These are phyloP conservation scores for Melanotus villosus DNA, from an alignment of 2,888 invertebrate genomes.

Conservation along the genomic window DNA sequence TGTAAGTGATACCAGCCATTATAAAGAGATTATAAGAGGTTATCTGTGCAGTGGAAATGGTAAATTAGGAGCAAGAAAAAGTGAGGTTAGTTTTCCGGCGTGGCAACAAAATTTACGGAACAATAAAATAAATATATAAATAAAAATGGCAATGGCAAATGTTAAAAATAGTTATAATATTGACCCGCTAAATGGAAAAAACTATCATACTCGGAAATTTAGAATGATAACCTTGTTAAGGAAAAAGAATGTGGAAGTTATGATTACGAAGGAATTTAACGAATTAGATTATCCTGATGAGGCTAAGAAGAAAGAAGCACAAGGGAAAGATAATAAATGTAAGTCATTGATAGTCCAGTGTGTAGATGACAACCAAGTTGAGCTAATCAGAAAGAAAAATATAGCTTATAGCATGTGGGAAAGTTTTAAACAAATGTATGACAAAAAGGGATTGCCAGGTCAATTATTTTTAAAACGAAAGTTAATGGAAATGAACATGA, in stretches of 20 bases:
- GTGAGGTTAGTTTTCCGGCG: too few species aligned
- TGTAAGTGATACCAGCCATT: too few species aligned
- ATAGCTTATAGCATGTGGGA: conserved; percentile 45
- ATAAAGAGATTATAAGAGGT: too few species aligned
- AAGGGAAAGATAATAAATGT: neutral
- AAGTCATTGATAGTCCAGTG: conserved; percentile 3
- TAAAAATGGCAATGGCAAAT: too few species aligned
- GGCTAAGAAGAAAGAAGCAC: neutral
- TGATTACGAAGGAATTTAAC: neutral
- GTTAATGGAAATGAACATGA: conserved; percentile 38
- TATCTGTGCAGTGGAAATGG: too few species aligned
- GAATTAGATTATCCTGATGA: neutral
- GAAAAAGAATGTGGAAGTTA: neutral
- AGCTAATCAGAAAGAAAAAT: conserved; percentile 35
- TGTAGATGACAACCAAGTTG: conserved; percentile 29
- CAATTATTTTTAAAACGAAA: conserved; percentile 36
- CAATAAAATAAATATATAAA: too few species aligned
- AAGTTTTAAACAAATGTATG: conserved; percentile 33
- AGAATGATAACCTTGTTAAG: neutral
- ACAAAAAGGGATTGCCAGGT: conserved; percentile 38
- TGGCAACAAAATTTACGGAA: too few species aligned
- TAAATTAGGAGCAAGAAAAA: too few species aligned
- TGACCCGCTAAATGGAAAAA: neutral
- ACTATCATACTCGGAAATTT: conserved; percentile 33
- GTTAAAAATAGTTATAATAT: neutral